Base-by-base conservation (phyloP, 2,113 vertebrate genomes). In the Ageneiosus marmoratus region DNA sequence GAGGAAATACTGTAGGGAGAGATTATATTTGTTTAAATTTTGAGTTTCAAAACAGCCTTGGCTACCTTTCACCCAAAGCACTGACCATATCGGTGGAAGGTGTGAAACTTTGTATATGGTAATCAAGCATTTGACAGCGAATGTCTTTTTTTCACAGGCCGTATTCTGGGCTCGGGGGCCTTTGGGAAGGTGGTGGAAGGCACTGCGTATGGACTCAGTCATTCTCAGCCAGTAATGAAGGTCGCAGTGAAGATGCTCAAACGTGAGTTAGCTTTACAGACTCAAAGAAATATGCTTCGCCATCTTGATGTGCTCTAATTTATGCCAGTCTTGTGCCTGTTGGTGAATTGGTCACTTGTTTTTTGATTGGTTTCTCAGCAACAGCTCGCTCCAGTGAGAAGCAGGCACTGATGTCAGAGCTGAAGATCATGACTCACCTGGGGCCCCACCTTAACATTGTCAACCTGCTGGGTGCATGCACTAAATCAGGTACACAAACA, bases 351-450 rank as follows among this genome's bases (percentile, higher is more conserved):
- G 12, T 37, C 51, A 41, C 2, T 37, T 22, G 34, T 1, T 77
- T 48, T 60, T 50, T 69, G 0, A 56, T 6, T 27, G 55, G 72
- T 80, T 86, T 86, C 55, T 79, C 90, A 99, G 98, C 98, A 83
- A 99, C 98, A 1, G 98, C 98, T 5, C 95, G 98, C 87, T 97
- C 98, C 88, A 99, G 98, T 82, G 98, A 99, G 90, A 99, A 99
- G 75, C 98, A 99, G 83, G 98, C 98, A 0, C 96, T 99, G 77
- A 99, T 99, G 98, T 99, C 98, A 24, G 98, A 99, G 84, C 92
- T 99, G 92, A 99, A 99, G 95, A 99, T 99, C 89, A 99, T 99
- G 98, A 99, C 98, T 51, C 98, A 99, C 82, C 95, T 99, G 1
- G 98, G 98, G 7, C 97, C 98, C 0, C 98, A 99, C 86, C 93